phyloP scores from a whole-genome alignment of 2,888 invertebrate species.

The Rhorus exstirpatorius region DNA sequence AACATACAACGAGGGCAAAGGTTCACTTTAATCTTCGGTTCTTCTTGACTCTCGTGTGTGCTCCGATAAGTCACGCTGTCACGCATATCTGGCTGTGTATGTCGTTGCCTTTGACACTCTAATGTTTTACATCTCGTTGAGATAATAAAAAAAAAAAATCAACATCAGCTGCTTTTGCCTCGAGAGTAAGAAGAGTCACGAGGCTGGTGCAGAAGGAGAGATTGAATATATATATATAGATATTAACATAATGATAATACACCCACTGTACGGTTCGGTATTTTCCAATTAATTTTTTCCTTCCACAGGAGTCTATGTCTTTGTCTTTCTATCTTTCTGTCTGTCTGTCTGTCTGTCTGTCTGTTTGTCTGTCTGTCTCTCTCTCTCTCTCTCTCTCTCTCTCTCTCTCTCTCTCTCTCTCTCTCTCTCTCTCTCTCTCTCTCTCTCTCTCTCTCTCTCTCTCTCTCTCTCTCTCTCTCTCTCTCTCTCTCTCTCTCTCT shows the following conservation, averaged over 20 bases:
- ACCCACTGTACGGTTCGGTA: slow-evolving; percentile 70
- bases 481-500: slow-evolving; percentile 16
- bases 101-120: slow-evolving; percentile 50
- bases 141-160: slow-evolving; percentile 13
- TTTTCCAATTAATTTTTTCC: slow-evolving; percentile 84
- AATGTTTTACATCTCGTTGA: slow-evolving; percentile 44
- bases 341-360: no score
- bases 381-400: neutral
- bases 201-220: neutral
- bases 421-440: neutral
- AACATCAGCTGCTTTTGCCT: slow-evolving; percentile 1
- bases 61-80: slow-evolving; percentile 45
- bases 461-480: neutral
- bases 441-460: slow-evolving; percentile 15
- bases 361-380: no score
- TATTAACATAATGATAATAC: neutral
- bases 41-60: slow-evolving; percentile 40
- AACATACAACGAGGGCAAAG: slow-evolving; percentile 43
- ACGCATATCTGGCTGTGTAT: slow-evolving; percentile 15
- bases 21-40: slow-evolving; percentile 60
- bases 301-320: neutral
- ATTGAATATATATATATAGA: slow-evolving; percentile 13
- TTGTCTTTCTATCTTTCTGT: no score
- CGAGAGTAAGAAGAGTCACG: slow-evolving; percentile 8
- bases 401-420: slow-evolving; percentile 7